phyloP scores from a whole-genome alignment of 2,113 vertebrate genomes.

The Cathartes aura region DNA sequence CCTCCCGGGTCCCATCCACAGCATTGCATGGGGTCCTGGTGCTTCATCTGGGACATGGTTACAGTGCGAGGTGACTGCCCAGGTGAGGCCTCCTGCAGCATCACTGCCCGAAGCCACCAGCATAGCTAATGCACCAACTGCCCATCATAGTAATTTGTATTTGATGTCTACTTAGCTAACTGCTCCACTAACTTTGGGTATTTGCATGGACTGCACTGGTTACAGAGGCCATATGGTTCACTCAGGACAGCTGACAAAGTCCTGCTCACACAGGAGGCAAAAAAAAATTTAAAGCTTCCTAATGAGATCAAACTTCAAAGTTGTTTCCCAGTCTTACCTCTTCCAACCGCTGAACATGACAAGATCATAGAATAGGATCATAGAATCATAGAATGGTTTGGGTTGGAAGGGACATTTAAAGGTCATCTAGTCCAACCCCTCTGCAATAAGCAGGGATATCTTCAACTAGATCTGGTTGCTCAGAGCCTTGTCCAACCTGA shows the following conservation, averaged over 20 bases:
- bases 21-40: background rate
- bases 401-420: background rate
- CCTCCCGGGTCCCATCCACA: accelerated
- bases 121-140: accelerated
- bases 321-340: background rate
- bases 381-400: background rate
- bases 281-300: background rate
- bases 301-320: background rate
- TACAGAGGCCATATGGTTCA: background rate
- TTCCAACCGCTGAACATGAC: background rate
- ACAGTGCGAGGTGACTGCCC: background rate
- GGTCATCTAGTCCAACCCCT: no score
- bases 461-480: background rate
- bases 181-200: background rate
- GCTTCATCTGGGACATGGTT: background rate
- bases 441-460: no score
- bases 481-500: background rate
- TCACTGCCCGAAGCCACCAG: background rate
- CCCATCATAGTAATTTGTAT: background rate
- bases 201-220: background rate
- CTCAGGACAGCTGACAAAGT: background rate
- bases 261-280: background rate
- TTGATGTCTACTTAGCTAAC: background rate
- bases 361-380: background rate
- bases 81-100: background rate